Conservation (phyloP, 2,888 invertebrate species). For the Pollenia amentaria region DNA sequence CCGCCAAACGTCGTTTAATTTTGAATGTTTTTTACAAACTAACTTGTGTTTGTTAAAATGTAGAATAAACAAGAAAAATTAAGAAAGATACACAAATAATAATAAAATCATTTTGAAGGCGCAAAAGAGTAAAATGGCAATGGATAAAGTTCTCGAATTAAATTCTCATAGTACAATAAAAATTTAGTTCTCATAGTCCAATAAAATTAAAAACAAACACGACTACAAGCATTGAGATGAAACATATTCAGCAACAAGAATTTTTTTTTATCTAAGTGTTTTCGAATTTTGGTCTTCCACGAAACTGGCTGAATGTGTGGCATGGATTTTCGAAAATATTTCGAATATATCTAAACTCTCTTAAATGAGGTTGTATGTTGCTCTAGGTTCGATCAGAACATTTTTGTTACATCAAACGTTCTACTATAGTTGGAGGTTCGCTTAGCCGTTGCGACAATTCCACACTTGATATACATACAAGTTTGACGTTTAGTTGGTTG, state of each 20-base stretch:
- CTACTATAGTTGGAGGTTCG: too few relatives aligned
- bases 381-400: not conserved
- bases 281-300: not conserved
- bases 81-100: not conserved
- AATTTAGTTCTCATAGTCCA: not conserved
- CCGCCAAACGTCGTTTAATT: not conserved
- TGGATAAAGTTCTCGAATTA: not conserved
- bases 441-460: too few relatives aligned
- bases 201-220: not conserved
- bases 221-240: not conserved
- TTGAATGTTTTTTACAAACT: not conserved
- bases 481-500: conserved; percentile 6
- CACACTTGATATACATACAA: not conserved
- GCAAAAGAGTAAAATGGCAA: not conserved
- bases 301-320: conserved; percentile 20
- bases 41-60: not conserved
- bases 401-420: not conserved
- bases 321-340: conserved; percentile 19
- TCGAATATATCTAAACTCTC: not conserved
- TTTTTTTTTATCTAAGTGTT: not conserved
- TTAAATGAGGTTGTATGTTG: conserved; percentile 6
- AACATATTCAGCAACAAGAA: conserved; percentile 16
- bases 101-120: not conserved
- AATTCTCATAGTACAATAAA: not conserved
- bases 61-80: not conserved